Evolutionary conservation across 1,140 invertebrate species (phyloP), one percentile per base, ranked within the genome.

Genomic region (Metopolophium dirhodum): DNA sequence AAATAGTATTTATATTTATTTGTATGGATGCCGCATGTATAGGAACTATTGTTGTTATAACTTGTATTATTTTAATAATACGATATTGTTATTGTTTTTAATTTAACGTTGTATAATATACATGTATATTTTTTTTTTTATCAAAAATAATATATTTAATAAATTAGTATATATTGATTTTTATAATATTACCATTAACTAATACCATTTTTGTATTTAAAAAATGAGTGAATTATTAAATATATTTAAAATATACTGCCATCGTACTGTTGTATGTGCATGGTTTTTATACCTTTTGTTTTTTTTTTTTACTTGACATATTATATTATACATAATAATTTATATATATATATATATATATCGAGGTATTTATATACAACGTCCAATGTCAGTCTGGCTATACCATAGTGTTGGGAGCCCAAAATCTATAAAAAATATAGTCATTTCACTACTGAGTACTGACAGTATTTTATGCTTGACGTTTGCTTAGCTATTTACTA

Each of bases 91-190:
- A 90, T 87, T 90, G 88, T 90, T 57, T 57, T 30, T 57, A 90
- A 57, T 88, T 37, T 90, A 57, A 51, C 3, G 88, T 90, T 90
- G 14, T 37, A 57, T 57, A 30, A 90, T 57, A 57, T 41, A 90
- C 35, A 41, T 90, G 51, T 90, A 90, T 90, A 90, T 90, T 57
- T 90, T 90, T 87, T 87, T 89, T 57, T 90, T 4, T 90, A 90
- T 57, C n/a, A 90, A 57, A 87, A 51, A 22, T n/a, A 49, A 87
- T 35, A 14, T 87, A 87, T 49, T 77, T 77, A n/a, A 77, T 51
- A 2, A 49, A n/a, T 68, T 68, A 68, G 30, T 88, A 51, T 37
- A 51, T 51, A 26, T 88, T 88, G 49, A 41, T 54, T 90, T 90
- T 54, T 90, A 37, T 90, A 90, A 87, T 47, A 86, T 86, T 35